phyloP scores from a whole-genome alignment of 1,140 invertebrate genomes.

The Platorchestia sp. region DNA sequence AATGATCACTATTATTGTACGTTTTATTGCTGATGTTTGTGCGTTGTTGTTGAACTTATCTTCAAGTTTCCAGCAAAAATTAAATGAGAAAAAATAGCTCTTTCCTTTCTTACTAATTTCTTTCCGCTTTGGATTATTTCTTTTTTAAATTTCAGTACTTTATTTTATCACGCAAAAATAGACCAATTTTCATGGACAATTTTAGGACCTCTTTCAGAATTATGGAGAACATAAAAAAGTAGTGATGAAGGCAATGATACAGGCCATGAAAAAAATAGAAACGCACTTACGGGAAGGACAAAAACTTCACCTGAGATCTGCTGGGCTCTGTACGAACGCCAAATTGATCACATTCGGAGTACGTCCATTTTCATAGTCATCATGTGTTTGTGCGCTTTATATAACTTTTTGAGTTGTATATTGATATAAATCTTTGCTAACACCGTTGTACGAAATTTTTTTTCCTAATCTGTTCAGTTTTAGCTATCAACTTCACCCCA shows the following conservation, averaged over 20 bases:
- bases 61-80: too few species aligned
- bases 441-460: too few species aligned
- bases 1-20: too few species aligned
- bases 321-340: neutral
- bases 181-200: too few species aligned
- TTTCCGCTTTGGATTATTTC: too few species aligned
- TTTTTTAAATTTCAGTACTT: too few species aligned
- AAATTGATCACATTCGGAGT: neutral
- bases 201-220: too few species aligned
- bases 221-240: neutral
- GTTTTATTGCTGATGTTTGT: too few species aligned
- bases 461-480: neutral
- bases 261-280: neutral
- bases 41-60: too few species aligned
- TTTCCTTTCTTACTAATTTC: too few species aligned
- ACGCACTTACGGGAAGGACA: neutral
- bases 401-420: neutral
- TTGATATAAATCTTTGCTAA: neutral
- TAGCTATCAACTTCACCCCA: neutral
- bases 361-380: neutral
- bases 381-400: neutral
- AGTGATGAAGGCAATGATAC: neutral
- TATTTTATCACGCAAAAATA: too few species aligned
- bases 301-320: neutral
- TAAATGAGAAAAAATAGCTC: too few species aligned